Evolutionary conservation across 2,113 vertebrate species (phyloP), one percentile per base, ranked within the genome.

Genomic region (Dromas ardeola): DNA sequence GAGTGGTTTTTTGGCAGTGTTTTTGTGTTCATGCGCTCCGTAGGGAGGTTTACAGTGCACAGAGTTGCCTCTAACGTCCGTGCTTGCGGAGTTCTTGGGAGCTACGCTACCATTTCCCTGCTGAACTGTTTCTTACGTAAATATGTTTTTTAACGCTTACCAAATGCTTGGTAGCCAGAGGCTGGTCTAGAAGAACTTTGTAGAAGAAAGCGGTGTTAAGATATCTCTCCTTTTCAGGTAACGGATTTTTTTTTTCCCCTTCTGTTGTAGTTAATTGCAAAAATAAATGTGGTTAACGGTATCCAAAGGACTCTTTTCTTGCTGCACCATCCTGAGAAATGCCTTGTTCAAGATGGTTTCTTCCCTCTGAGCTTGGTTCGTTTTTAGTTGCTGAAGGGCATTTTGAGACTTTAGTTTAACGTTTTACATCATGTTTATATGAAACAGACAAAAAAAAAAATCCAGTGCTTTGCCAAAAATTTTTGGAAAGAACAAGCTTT

Each of bases 401-500:
- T 96, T 95, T 73, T 73, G 71, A 90, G 90, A 82, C 84, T 73
- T 74, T 25, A 49, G 82, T 96, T 90, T 43, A 89, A 73, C 26
- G 0, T 82, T 96, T 96, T 70, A 70, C 62, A 73, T 77, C 1
- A 1, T 79, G 65, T 91, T 92, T 79, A 58, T 92, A 49, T 81
- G 89, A 92, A 96, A 79, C 69, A 80, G 88, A 58, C 45, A n/a
- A 62, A 76, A 52, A 42, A 59, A 40, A 70, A 23, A 2, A 40
- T 50, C 36, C 30, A 27, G 23, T 52, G 81, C 59, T 91, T 85
- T 93, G 91, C 87, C 91, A 94, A 88, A 52, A 93, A n/a, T 53
- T 95, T 91, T 78, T 81, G 25, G 85, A 81, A 95, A 90, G 90
- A 80, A n/a, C 58, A 58, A 29, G 77, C 86, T 86, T 85, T 53